These are phyloP conservation scores for Calyptomena viridis DNA, from an alignment of 2,113 vertebrate species.

Conservation along the genomic window DNA sequence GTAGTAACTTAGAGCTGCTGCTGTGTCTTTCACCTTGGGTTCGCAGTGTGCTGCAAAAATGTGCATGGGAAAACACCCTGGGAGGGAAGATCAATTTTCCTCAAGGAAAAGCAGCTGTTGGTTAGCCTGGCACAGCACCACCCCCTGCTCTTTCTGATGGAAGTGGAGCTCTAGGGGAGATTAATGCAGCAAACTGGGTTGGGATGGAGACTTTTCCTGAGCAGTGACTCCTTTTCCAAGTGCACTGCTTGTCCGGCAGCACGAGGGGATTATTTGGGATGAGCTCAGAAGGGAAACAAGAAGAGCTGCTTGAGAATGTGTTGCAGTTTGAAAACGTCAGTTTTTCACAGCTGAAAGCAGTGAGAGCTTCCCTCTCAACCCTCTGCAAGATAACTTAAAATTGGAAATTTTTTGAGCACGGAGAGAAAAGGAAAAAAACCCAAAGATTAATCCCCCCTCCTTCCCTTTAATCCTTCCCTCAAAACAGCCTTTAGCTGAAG, in stretches of 20 bases:
- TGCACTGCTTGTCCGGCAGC: fast-evolving
- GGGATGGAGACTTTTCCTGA: not conserved
- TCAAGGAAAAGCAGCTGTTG: not conserved
- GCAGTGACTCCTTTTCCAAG: not conserved
- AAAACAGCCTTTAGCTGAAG: not conserved
- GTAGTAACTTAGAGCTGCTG: not conserved
- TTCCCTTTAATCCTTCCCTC: not conserved
- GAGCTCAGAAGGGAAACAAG: not conserved
- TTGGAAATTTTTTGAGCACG: not conserved
- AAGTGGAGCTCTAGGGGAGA: not conserved
- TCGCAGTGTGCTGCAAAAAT: fast-evolving
- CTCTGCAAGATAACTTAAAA: not conserved
- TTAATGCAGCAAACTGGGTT: not conserved
- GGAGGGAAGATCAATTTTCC: not conserved
- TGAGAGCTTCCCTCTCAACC: not conserved
- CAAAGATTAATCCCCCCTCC: not conserved
- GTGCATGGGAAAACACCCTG: not conserved
- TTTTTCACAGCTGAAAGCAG: not conserved
- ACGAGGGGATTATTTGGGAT: fast-evolving
- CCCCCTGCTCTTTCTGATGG: not conserved
- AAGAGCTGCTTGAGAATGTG: not conserved
- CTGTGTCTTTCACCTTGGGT: not conserved
- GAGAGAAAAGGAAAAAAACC: not conserved
- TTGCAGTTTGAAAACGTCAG: not conserved
- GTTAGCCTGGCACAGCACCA: not conserved